Conservation (phyloP, 30 jellyfish, hydroid and myxozoan genomes). For the Clytia hemisphaerica region DNA sequence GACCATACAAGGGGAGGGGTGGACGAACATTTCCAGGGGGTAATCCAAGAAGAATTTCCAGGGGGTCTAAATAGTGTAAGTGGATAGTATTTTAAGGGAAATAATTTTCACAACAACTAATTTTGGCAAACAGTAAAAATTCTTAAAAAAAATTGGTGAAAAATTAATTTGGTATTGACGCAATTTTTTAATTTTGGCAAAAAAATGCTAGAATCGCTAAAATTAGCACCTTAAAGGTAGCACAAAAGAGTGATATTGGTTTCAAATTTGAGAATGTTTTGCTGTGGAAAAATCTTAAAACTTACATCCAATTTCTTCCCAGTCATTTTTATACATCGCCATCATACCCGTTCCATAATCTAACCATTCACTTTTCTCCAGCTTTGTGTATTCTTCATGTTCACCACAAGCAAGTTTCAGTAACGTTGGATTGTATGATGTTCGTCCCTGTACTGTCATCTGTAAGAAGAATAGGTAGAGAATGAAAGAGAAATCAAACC, state of each 20-base stretch:
- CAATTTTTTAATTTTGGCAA: too few species aligned
- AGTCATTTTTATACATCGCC: conserved; percentile 57
- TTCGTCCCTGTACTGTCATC: conserved; percentile 63
- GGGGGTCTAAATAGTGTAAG: too few species aligned
- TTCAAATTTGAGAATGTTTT: not conserved
- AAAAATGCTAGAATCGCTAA: not conserved
- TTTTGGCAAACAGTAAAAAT: too few species aligned
- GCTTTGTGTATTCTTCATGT: conserved; percentile 59
- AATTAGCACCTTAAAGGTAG: not conserved
- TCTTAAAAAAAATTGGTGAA: too few species aligned
- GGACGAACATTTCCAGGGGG: too few species aligned
- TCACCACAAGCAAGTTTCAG: conserved; percentile 47
- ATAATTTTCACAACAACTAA: too few species aligned
- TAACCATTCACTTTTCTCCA: conserved; percentile 40
- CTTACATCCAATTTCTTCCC: conserved; percentile 77
- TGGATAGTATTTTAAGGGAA: too few species aligned
- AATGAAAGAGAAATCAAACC: too few species aligned
- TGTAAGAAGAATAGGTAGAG: too few species aligned
- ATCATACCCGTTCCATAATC: conserved; percentile 80
- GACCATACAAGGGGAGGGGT: too few species aligned
- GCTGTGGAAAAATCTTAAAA: not conserved
- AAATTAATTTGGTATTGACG: too few species aligned
- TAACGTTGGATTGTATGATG: conserved; percentile 65
- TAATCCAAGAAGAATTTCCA: too few species aligned
- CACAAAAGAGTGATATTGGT: not conserved